Conservation (phyloP, 2,113 vertebrate species). For the Polypterus bichir region DNA sequence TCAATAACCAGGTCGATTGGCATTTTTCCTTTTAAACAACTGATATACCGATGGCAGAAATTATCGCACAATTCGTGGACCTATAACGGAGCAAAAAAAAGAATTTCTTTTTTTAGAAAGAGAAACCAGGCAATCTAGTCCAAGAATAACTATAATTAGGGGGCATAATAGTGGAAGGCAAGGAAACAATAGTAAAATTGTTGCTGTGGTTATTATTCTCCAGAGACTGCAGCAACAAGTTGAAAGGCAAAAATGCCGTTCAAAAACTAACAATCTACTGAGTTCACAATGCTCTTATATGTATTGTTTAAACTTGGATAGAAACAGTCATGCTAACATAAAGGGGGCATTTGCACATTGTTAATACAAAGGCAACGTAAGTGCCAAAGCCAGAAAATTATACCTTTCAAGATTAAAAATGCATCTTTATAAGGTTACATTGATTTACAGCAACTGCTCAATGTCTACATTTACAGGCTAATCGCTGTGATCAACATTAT, state of each 20-base stretch:
- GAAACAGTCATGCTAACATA: too few species aligned
- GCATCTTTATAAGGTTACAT: too few species aligned
- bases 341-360: too few species aligned
- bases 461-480: too few species aligned
- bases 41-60: slow-evolving; percentile 99
- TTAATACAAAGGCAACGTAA: too few species aligned
- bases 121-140: slow-evolving; percentile 49
- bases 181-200: slow-evolving; percentile 93
- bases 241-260: slow-evolving; percentile 25
- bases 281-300: too few species aligned
- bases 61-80: slow-evolving; percentile 98
- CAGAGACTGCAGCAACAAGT: slow-evolving; percentile 86
- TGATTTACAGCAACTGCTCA: too few species aligned
- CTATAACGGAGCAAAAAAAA: slow-evolving; percentile 36
- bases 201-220: slow-evolving; percentile 80
- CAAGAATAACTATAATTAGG: slow-evolving; percentile 71
- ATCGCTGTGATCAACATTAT: too few species aligned
- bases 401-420: too few species aligned
- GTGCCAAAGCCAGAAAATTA: too few species aligned
- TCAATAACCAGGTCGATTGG: slow-evolving; percentile 98
- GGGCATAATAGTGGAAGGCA: slow-evolving; percentile 58
- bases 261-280: too few species aligned
- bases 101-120: slow-evolving; percentile 36
- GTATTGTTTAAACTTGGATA: too few species aligned
- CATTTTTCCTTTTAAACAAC: slow-evolving; percentile 99